Conservation (phyloP, 2,888 invertebrate genomes). For the Hanleya hanleyi region DNA sequence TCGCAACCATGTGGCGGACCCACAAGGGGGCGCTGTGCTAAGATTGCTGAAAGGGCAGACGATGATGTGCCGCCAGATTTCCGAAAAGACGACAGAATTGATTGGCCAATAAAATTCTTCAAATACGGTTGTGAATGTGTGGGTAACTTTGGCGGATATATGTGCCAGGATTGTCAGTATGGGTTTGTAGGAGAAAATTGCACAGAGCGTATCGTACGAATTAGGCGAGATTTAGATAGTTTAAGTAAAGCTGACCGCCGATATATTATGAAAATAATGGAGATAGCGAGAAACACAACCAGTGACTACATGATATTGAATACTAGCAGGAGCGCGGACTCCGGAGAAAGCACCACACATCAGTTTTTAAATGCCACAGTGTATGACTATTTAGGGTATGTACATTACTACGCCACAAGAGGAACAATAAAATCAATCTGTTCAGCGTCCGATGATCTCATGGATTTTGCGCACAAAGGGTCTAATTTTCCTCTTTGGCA, state of each 20-base stretch:
- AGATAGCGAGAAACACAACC: background rate
- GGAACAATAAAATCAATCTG: background rate
- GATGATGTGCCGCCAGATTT: too few relatives aligned
- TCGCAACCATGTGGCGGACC: too few relatives aligned
- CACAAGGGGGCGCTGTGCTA: too few relatives aligned
- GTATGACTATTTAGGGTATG: background rate
- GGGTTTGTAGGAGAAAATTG: too few relatives aligned
- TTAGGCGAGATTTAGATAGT: background rate
- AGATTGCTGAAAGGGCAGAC: too few relatives aligned
- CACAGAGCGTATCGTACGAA: background rate
- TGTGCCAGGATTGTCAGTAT: too few relatives aligned
- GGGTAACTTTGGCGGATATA: too few relatives aligned
- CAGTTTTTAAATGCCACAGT: background rate
- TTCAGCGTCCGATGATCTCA: background rate
- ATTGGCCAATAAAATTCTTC: too few relatives aligned
- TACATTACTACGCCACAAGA: background rate
- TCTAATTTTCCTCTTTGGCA: slow-evolving; percentile 7
- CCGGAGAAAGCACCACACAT: background rate
- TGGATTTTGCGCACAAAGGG: slow-evolving; percentile 4
- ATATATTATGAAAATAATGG: background rate
- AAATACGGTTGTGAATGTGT: too few relatives aligned
- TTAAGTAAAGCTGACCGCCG: background rate
- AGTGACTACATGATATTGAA: slow-evolving; percentile 2
- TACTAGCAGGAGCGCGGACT: background rate
- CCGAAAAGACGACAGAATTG: too few relatives aligned